Percentiles rank a stretch among this genome's conserved stretches.
Conservation (phyloP, 2,113 vertebrate species). For the Odontesthes bonariensis region DNA sequence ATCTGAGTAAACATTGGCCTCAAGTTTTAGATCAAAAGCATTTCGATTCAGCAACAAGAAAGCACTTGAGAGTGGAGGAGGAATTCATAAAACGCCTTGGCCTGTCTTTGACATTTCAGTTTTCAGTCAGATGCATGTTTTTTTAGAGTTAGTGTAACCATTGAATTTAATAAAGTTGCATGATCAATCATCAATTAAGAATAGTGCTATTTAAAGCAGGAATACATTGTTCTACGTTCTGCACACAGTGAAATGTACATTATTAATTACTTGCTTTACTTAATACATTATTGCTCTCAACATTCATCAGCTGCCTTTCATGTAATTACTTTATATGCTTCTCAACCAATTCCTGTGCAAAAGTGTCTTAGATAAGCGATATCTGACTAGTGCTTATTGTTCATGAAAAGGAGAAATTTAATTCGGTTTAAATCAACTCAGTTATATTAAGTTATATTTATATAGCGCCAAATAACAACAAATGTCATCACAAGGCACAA, state of each 20-base stretch:
- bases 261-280: not conserved
- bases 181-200: conserved; percentile 38
- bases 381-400: conserved; percentile 36
- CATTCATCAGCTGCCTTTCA: conserved; percentile 2
- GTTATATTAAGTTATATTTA: too few relatives aligned
- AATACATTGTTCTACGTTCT: conserved; percentile 34
- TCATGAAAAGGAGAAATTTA: conserved; percentile 35
- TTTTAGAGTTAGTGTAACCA: conserved; percentile 17
- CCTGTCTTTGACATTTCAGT: conserved; percentile 75
- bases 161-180: conserved; percentile 24
- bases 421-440: not conserved
- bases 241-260: conserved; percentile 32
- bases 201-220: conserved; percentile 29
- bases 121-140: conserved; percentile 41
- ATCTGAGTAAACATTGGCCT: conserved; percentile 70
- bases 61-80: conserved; percentile 72
- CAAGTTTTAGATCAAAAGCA: conserved; percentile 79
- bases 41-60: conserved; percentile 76
- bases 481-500: too few relatives aligned
- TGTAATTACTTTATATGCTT: conserved; percentile 7
- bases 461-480: too few relatives aligned
- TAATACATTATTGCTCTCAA: not conserved
- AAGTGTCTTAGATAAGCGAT: conserved; percentile 17
- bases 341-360: conserved; percentile 9
- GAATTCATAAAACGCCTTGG: conserved; percentile 64